Evolutionary conservation across 2,113 vertebrate genomes (phyloP).

Genomic region (Phaetusa simplex): DNA sequence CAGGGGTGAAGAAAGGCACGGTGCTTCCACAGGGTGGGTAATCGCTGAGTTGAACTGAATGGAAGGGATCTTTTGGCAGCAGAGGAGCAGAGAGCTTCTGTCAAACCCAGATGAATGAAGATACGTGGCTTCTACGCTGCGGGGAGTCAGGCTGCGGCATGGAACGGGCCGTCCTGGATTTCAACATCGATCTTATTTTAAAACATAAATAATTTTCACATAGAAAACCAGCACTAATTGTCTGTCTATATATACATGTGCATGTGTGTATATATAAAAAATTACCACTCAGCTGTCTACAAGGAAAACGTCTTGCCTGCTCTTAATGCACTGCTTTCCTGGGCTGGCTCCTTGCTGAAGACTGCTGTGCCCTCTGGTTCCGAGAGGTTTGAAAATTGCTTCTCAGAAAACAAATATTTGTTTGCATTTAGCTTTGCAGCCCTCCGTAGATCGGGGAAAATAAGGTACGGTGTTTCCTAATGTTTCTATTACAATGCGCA

Average conservation of each 20-base stretch:
- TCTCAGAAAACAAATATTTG: not conserved
- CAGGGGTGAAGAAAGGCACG: not conserved
- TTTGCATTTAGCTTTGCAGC: not conserved
- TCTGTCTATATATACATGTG: fast-evolving
- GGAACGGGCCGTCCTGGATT: not conserved
- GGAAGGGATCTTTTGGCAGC: not conserved
- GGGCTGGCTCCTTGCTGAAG: not conserved
- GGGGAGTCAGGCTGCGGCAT: not conserved
- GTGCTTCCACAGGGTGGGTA: not conserved
- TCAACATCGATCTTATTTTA: not conserved
- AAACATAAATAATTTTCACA: not conserved
- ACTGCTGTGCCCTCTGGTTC: not conserved
- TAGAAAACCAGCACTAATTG: not conserved
- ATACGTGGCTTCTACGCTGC: fast-evolving
- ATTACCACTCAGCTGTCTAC: not conserved
- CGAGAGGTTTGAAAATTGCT: not conserved
- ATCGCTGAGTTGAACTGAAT: not conserved
- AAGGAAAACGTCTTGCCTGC: not conserved
- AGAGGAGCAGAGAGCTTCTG: not conserved
- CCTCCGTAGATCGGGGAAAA: not conserved
- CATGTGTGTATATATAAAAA: not conserved
- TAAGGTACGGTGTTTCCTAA: not conserved
- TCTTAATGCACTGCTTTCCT: fast-evolving
- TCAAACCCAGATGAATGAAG: not conserved
- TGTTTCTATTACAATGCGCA: not conserved